Conservation (phyloP, 1,140 invertebrate species). For the Lethrus apterus region DNA sequence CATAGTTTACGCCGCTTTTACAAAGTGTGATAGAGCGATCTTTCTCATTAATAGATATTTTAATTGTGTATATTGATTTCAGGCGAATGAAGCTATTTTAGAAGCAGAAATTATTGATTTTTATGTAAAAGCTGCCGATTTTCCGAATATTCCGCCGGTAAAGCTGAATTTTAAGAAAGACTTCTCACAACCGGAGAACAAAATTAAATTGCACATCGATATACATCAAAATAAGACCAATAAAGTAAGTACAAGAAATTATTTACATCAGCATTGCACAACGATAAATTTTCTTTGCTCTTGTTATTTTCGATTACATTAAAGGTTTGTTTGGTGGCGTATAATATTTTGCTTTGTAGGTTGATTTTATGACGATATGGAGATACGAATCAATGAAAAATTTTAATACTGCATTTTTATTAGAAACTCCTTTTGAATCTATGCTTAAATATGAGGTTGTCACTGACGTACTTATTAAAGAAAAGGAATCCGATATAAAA, state of each 20-base stretch:
- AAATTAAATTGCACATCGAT: constrained; percentile 39
- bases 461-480: constrained; percentile 24
- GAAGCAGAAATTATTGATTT: constrained; percentile 28
- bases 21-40: too few relatives aligned
- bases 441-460: constrained; percentile 43
- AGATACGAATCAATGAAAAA: constrained; percentile 42
- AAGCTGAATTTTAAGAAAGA: constrained; percentile 57
- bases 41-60: too few relatives aligned
- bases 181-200: constrained; percentile 53
- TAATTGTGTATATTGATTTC: constrained; percentile 15
- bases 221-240: constrained; percentile 14
- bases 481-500: constrained; percentile 15
- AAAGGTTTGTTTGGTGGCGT: too few relatives aligned
- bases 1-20: constrained; percentile 21
- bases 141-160: constrained; percentile 55
- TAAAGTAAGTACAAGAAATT: constrained; percentile 20
- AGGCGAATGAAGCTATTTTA: constrained; percentile 24
- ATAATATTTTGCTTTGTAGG: constrained; percentile 29
- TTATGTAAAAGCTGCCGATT: constrained; percentile 51
- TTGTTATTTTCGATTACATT: too few relatives aligned
- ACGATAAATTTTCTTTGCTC: too few relatives aligned
- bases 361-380: constrained; percentile 47
- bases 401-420: constrained; percentile 40
- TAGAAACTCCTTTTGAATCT: constrained; percentile 48
- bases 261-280: too few relatives aligned